Conservation (phyloP, 2,113 vertebrate species). For the Danio rerio region DNA sequence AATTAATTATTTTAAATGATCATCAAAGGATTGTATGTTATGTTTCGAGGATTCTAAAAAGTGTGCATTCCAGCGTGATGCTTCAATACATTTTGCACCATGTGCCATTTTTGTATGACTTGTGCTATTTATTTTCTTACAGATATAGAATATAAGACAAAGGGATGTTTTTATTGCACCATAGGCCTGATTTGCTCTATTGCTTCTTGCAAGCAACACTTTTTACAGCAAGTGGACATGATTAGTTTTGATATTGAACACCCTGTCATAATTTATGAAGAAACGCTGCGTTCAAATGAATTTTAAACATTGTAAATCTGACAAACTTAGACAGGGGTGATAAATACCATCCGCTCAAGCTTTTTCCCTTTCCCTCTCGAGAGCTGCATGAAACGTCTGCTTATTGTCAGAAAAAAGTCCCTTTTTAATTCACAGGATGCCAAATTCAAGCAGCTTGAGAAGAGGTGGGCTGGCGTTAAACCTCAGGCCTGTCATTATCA, state of each 20-base stretch:
- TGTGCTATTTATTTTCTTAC: background rate
- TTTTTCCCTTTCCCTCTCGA: background rate
- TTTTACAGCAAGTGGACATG: background rate
- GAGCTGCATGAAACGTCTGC: constrained; percentile 13
- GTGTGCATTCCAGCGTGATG: background rate
- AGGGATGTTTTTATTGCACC: background rate
- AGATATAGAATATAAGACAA: background rate
- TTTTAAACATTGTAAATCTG: constrained; percentile 5
- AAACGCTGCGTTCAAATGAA: background rate
- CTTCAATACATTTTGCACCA: background rate
- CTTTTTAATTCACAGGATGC: constrained; percentile 30
- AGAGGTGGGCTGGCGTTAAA: background rate
- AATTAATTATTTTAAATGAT: no score
- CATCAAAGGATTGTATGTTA: background rate
- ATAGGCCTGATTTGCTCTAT: background rate
- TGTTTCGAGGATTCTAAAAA: background rate
- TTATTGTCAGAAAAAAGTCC: constrained; percentile 1
- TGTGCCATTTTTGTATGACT: background rate
- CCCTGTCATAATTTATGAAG: background rate
- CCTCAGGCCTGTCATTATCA: constrained; percentile 35
- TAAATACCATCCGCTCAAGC: background rate
- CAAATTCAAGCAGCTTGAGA: background rate
- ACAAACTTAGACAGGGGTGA: background rate
- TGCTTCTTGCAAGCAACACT: background rate
- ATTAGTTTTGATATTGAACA: constrained; percentile 4